Percentiles rank a stretch among this genome's conserved stretches.
phyloP scores from a whole-genome alignment of 2,797 vertebrate genomes.

The Hippoglossus hippoglossus region DNA sequence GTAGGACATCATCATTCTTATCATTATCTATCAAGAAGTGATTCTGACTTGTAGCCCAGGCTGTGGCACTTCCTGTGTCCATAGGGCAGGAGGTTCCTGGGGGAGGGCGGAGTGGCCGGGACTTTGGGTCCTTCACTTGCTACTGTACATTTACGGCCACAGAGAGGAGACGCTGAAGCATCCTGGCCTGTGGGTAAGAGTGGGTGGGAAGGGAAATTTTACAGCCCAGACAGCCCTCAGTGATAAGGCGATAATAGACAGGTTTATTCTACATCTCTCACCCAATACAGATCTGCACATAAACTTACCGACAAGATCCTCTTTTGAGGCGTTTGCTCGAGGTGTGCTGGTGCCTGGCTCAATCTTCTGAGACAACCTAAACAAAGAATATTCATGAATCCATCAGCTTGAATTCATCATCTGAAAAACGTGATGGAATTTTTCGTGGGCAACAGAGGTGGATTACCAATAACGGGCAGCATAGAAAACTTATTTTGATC shows the following conservation, averaged over 20 bases:
- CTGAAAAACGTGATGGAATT: neutral
- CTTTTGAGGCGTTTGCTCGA: slow-evolving; percentile 92
- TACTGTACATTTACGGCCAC: slow-evolving; percentile 86
- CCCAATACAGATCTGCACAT: neutral
- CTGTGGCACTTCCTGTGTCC: slow-evolving; percentile 99
- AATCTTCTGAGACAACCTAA: slow-evolving; percentile 96
- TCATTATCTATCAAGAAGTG: neutral
- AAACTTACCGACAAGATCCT: slow-evolving; percentile 92
- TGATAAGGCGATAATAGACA: neutral
- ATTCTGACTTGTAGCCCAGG: slow-evolving; percentile 95
- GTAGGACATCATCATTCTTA: neutral
- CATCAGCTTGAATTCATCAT: neutral
- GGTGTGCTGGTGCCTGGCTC: slow-evolving; percentile 97
- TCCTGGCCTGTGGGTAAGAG: slow-evolving; percentile 86
- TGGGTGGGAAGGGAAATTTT: neutral
- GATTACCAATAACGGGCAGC: neutral
- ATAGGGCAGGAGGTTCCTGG: slow-evolving; percentile 92
- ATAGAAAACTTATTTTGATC: neutral
- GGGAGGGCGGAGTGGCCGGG: slow-evolving; percentile 93
- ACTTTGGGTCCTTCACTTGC: slow-evolving; percentile 87
- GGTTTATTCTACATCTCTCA: neutral
- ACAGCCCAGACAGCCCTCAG: neutral
- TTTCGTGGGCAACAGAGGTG: neutral
- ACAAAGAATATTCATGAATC: slow-evolving; percentile 8
- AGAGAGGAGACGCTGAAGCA: slow-evolving; percentile 91